Base-by-base conservation (phyloP, 2,888 invertebrate genomes). In the Cosmorhoe ocellata region DNA sequence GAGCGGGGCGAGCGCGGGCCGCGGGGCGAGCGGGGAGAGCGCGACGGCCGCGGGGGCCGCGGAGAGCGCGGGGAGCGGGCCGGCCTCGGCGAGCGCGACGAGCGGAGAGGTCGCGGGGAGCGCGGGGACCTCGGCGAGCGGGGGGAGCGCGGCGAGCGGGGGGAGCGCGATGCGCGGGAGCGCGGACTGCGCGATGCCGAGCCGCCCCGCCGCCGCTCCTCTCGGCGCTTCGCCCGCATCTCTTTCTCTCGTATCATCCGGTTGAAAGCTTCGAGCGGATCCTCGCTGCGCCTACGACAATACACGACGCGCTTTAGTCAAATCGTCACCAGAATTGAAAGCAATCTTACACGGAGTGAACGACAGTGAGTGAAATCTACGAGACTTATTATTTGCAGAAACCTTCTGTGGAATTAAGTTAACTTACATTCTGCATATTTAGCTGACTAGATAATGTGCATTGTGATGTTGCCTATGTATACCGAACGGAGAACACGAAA, bases 191-290 rank as follows among this genome's bases (percentile, higher is more conserved):
- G 80, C 38, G 90, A 81, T 10, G 91, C 93, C 79, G 75, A 74
- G 52, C 76, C 70, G 70, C 76, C 74, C 69, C 91, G 79, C 53
- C 94, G 91, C 44, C 94, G 92, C 68, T 92, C 91, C 51, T 93
- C 91, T 46, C 92, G 91, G 44, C 93, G 90, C 63, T 93, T 90
- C 58, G 94, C 93, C 34, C 93, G 88, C 82, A 94, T 94, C 80
- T 95, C 95, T 79, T 97, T 97, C 80, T 97, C 96, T 59, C 95
- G 92, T 70, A 97, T 92, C 91, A 97, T 95, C 61, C 96, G 92
- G 79, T 97, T 95, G 79, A 97, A 97, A 43, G 96, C 96, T 78
- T 96, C 96, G 66, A 97, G 82, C 2, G 97, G 96, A 84, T 97
- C 97, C 71, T 96, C 96, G 62, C 95, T 95, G 51, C 93, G 92